phyloP scores from a whole-genome alignment of 2,797 vertebrate genomes.

The Buphagus erythrorhynchus region DNA sequence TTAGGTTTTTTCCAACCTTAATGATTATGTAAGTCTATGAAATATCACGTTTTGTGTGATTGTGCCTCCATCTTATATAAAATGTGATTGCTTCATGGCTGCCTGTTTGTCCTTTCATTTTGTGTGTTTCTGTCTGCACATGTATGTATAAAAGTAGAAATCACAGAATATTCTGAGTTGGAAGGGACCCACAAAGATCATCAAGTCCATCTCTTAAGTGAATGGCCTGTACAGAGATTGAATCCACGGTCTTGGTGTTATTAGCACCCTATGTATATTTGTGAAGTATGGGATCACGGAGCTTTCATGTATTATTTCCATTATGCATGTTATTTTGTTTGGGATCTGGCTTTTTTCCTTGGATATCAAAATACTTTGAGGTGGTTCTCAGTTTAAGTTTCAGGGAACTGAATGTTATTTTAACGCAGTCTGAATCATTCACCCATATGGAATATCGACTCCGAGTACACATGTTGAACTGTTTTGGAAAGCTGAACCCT shows the following conservation, averaged over 20 bases:
- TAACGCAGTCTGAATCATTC: neutral
- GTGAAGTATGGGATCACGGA: neutral
- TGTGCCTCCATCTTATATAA: neutral
- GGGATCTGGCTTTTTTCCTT: neutral
- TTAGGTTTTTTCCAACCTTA: neutral
- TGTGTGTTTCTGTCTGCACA: neutral
- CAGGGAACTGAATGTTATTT: neutral
- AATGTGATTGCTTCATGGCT: neutral
- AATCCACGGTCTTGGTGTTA: accelerated
- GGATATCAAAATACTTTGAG: neutral
- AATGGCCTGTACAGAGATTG: neutral
- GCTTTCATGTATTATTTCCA: neutral
- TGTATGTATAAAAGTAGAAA: neutral
- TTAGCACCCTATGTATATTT: neutral
- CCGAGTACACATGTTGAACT: neutral
- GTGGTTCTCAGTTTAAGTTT: neutral
- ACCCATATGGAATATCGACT: neutral
- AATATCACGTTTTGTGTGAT: neutral
- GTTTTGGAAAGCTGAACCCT: neutral
- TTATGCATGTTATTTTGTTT: neutral
- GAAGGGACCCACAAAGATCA: neutral
- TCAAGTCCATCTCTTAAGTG: neutral
- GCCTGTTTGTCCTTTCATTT: neutral
- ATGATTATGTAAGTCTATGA: neutral
- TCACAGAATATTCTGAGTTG: neutral